Percentiles rank a stretch among this genome's conserved stretches.
Conservation (phyloP, 2,888 invertebrate genomes). For the Nemoura dubitans region DNA sequence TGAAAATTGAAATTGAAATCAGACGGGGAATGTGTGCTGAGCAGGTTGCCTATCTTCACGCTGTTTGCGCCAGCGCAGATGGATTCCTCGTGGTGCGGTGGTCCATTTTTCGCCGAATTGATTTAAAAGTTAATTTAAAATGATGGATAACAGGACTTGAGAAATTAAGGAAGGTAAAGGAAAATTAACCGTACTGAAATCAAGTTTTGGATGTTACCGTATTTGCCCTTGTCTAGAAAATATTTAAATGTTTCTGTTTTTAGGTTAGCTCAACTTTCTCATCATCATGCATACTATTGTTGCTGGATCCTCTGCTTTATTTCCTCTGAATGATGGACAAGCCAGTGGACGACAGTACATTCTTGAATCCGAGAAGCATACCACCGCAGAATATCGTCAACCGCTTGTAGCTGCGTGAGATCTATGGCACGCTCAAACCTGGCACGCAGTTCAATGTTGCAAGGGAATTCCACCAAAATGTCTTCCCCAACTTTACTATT, state of each 20-base stretch:
- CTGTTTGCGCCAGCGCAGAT: too few species aligned
- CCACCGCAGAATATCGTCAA: slow-evolving; percentile 85
- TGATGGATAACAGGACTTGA: too few species aligned
- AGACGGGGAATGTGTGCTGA: too few species aligned
- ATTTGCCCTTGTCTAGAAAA: too few species aligned
- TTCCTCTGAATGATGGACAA: background rate
- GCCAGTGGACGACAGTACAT: background rate
- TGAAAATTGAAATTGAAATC: too few species aligned
- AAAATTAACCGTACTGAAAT: too few species aligned
- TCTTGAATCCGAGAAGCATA: slow-evolving; percentile 64
- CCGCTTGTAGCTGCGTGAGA: slow-evolving; percentile 78
- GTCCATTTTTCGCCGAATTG: background rate
- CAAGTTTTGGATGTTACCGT: too few species aligned
- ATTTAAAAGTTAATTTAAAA: background rate
- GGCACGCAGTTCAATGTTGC: slow-evolving; percentile 81
- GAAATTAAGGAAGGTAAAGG: too few species aligned
- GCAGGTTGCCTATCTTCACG: too few species aligned
- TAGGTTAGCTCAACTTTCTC: background rate
- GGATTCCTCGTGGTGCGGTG: too few species aligned
- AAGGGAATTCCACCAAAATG: slow-evolving; percentile 87
- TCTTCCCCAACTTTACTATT: slow-evolving; percentile 91
- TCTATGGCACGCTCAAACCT: slow-evolving; percentile 73
- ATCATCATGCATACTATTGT: background rate
- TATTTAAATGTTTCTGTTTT: background rate
- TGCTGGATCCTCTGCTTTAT: background rate